Evolutionary conservation across 2,888 invertebrate species (phyloP).

Genomic region (Tetranychus piercei): DNA sequence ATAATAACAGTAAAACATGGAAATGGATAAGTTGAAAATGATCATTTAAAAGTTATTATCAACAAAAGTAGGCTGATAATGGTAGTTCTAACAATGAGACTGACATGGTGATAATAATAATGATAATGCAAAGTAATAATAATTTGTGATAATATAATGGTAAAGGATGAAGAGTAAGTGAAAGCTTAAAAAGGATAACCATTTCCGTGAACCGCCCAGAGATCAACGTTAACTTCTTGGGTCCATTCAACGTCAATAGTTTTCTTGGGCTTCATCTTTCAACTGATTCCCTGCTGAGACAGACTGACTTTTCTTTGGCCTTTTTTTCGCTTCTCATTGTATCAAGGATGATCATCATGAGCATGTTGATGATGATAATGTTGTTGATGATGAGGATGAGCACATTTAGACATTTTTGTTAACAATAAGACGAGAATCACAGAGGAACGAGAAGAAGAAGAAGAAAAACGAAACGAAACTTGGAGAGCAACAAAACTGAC

Average conservation of each 20-base stretch:
- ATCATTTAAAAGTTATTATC: too few species aligned
- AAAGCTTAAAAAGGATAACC: not conserved
- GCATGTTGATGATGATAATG: not conserved
- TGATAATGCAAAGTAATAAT: too few species aligned
- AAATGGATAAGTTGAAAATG: too few species aligned
- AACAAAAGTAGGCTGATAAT: not conserved
- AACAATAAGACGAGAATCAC: too few species aligned
- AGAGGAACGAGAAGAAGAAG: too few species aligned
- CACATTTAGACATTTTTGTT: too few species aligned
- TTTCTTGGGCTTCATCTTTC: not conserved
- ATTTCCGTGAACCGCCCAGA: not conserved
- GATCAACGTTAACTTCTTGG: not conserved
- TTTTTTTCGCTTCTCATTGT: not conserved
- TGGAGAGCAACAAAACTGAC: too few species aligned
- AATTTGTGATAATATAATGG: not conserved
- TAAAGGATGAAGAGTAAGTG: not conserved
- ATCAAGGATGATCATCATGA: not conserved
- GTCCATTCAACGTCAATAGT: not conserved
- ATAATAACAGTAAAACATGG: too few species aligned
- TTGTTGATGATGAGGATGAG: too few species aligned
- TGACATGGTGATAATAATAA: not conserved
- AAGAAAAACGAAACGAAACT: too few species aligned
- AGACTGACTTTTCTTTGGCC: not conserved
- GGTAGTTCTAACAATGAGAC: not conserved
- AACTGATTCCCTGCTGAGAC: not conserved